These are phyloP conservation scores for Mormoops blainvillei DNA, from an alignment of 2,113 vertebrate species.

Conservation along the genomic window DNA sequence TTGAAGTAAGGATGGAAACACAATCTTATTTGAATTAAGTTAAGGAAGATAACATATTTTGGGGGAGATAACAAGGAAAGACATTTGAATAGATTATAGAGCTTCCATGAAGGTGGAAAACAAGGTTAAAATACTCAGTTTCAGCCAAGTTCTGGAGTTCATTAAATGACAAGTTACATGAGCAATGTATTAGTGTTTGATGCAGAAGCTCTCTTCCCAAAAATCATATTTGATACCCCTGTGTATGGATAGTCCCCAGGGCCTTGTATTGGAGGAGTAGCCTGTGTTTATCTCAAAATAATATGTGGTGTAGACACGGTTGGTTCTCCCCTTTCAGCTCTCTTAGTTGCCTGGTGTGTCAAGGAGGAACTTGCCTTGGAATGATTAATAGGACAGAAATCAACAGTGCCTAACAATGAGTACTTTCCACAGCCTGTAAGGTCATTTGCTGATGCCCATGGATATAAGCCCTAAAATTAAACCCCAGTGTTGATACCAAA, in stretches of 20 bases:
- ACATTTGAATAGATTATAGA: not conserved
- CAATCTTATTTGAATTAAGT: not conserved
- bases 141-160: not conserved
- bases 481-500: not conserved
- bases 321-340: rapidly evolving
- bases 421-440: not conserved
- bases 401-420: not conserved
- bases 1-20: not conserved
- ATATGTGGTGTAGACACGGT: not conserved
- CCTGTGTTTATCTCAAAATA: not conserved
- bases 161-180: not conserved
- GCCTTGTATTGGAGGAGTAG: not conserved
- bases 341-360: not conserved
- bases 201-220: not conserved
- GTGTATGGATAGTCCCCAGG: not conserved
- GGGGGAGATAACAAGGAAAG: not conserved
- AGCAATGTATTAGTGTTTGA: not conserved
- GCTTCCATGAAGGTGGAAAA: not conserved
- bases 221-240: not conserved
- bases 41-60: not conserved
- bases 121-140: not conserved
- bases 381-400: not conserved
- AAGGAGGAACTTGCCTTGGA: not conserved
- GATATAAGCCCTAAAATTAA: not conserved
- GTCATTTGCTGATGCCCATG: not conserved